Evolutionary conservation across 2,888 invertebrate species (phyloP).

Genomic region (Folsomia manolachei): DNA sequence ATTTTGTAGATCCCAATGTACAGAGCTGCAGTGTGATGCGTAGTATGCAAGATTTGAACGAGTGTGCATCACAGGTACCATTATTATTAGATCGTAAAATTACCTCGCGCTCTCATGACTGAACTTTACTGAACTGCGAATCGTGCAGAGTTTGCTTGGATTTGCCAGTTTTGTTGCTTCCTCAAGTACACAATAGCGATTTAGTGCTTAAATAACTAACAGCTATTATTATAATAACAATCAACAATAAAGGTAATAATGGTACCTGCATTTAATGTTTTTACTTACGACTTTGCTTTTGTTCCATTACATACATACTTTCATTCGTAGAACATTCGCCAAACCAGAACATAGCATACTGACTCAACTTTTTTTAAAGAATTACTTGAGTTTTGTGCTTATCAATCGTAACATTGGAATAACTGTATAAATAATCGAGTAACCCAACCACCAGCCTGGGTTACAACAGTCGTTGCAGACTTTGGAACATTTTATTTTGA

Average conservation of each 20-base stretch:
- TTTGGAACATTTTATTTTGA: neutral
- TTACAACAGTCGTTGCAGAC: neutral
- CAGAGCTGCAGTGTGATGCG: too few relatives aligned
- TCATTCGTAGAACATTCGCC: neutral
- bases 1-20: too few relatives aligned
- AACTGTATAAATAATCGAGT: neutral
- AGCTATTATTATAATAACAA: conserved; percentile 5
- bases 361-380: neutral
- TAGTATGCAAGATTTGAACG: too few relatives aligned
- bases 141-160: neutral
- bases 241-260: neutral
- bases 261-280: neutral
- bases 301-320: too few relatives aligned
- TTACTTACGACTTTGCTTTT: neutral
- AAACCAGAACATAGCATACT: neutral
- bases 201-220: neutral
- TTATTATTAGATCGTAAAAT: conserved; percentile 9
- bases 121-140: neutral
- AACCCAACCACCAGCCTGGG: too few relatives aligned
- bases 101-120: conserved; percentile 6
- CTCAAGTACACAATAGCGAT: neutral
- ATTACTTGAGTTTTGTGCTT: neutral
- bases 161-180: neutral
- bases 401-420: neutral
- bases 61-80: neutral